Conservation (phyloP, 2,797 vertebrate species). For the Sciaenops ocellatus region DNA sequence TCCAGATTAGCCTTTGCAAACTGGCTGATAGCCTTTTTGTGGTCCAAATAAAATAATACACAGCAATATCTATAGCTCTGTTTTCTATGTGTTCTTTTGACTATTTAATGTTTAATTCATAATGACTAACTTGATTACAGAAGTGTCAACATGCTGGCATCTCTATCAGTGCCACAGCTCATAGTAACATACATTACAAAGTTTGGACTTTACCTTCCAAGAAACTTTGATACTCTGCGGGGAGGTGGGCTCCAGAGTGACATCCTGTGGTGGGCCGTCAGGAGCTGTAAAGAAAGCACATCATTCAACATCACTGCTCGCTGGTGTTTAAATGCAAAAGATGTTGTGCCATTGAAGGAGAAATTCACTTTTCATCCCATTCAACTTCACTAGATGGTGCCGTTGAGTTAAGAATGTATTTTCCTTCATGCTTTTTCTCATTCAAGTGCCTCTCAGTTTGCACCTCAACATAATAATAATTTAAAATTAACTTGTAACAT, state of each 20-base stretch:
- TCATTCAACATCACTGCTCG: slow-evolving; percentile 36
- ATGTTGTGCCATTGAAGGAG: background rate
- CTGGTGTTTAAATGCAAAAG: slow-evolving; percentile 2
- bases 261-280: slow-evolving; percentile 96
- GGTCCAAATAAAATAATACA: background rate
- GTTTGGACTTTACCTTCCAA: slow-evolving; percentile 91
- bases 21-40: background rate
- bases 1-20: background rate
- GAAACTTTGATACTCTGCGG: slow-evolving; percentile 99
- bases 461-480: slow-evolving; percentile 44
- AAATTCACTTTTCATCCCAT: background rate
- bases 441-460: slow-evolving; percentile 25
- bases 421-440: background rate
- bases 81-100: background rate
- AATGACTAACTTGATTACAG: background rate
- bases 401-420: slow-evolving; percentile 46
- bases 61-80: background rate
- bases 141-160: background rate
- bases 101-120: background rate
- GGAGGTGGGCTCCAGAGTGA: slow-evolving; percentile 94
- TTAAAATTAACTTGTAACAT: slow-evolving; percentile 35
- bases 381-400: slow-evolving; percentile 69
- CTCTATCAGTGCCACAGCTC: background rate
- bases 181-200: background rate
- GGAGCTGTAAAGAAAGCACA: slow-evolving; percentile 87